Evolutionary conservation across 2,888 invertebrate species (phyloP).

Genomic region (Acleris literana): DNA sequence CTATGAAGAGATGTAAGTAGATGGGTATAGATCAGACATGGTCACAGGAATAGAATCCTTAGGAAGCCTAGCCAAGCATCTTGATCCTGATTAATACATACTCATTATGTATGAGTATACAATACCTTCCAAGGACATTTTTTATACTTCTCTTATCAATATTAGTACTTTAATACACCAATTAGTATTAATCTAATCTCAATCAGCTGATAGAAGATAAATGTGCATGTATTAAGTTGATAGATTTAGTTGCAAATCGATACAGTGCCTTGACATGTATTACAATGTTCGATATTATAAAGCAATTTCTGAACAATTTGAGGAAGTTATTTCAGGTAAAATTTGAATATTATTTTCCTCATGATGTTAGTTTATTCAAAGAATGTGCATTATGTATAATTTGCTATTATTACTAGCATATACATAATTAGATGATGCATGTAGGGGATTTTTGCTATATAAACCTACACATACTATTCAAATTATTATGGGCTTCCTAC

Average conservation of each 20-base stretch:
- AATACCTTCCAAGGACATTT: no score
- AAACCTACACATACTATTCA: no score
- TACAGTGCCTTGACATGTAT: neutral
- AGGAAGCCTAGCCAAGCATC: no score
- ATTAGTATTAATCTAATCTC: slow-evolving; percentile 23
- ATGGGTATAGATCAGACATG: no score
- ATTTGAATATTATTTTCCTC: slow-evolving; percentile 19
- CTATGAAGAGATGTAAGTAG: no score
- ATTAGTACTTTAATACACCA: neutral
- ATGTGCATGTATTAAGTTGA: no score
- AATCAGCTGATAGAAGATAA: slow-evolving; percentile 20
- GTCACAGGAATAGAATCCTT: no score
- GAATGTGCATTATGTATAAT: neutral
- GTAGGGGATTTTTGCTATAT: no score
- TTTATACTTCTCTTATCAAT: neutral
- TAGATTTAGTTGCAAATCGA: slow-evolving; percentile 1
- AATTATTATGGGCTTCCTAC: no score
- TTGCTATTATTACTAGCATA: neutral
- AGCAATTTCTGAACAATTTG: neutral
- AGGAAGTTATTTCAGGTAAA: slow-evolving; percentile 25
- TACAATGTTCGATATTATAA: neutral
- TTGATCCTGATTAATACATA: no score
- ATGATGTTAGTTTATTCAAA: slow-evolving; percentile 3
- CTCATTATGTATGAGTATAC: no score
- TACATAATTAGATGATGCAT: neutral